Conservation (phyloP, 2,888 invertebrate species). For the Agrenia bidenticulata region DNA sequence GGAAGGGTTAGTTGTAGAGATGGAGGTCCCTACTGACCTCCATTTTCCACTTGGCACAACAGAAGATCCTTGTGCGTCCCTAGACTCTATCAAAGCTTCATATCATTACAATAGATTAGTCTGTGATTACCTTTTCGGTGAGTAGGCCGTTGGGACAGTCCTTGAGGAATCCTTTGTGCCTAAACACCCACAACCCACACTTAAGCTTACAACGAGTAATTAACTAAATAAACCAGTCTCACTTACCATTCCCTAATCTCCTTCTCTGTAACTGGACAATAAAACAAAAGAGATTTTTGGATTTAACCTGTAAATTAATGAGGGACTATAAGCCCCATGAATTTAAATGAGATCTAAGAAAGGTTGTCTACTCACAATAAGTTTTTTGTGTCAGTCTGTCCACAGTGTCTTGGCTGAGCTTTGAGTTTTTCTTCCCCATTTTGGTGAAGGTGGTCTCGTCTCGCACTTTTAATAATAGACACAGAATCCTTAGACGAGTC, state of each 20-base stretch:
- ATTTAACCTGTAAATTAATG: constrained; percentile 5
- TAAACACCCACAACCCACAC: constrained; percentile 6
- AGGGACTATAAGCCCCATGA: too few species aligned
- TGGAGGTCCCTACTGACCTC: too few species aligned
- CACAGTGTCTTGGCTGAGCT: constrained; percentile 92
- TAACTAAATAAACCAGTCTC: neutral
- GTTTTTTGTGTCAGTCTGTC: constrained; percentile 87
- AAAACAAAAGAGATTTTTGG: constrained; percentile 11
- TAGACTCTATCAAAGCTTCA: too few species aligned
- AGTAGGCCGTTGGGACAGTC: constrained; percentile 41
- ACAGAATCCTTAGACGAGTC: too few species aligned
- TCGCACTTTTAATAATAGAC: neutral
- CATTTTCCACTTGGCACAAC: too few species aligned
- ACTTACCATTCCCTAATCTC: constrained; percentile 58
- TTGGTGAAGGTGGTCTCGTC: too few species aligned
- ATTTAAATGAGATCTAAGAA: too few species aligned
- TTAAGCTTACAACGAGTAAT: neutral
- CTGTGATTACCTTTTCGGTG: constrained; percentile 35
- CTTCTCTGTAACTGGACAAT: constrained; percentile 57
- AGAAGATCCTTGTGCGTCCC: too few species aligned
- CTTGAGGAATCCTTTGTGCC: constrained; percentile 40
- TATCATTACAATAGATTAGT: neutral
- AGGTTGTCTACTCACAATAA: constrained; percentile 95
- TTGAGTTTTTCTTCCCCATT: constrained; percentile 96
- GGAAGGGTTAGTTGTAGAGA: too few species aligned